These are phyloP conservation scores for Diogma glabrata DNA, from an alignment of 2,888 invertebrate genomes.

Conservation along the genomic window DNA sequence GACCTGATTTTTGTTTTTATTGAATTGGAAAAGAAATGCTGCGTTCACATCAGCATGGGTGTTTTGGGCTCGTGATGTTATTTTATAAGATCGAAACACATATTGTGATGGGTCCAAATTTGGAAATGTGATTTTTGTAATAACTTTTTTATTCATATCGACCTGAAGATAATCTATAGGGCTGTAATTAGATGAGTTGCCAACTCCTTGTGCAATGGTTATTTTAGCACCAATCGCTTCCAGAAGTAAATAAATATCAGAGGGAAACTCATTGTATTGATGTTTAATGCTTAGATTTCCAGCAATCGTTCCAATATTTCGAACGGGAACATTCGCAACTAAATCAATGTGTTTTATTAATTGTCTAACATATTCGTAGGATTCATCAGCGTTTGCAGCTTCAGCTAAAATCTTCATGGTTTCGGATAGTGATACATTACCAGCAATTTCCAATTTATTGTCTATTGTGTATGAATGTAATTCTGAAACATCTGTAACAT, in stretches of 20 bases:
- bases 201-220: conserved; percentile 22
- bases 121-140: conserved; percentile 25
- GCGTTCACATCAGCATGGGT: conserved; percentile 65
- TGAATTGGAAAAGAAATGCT: conserved; percentile 51
- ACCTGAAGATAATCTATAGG: conserved; percentile 36
- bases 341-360: conserved; percentile 30
- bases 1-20: conserved; percentile 33
- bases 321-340: conserved; percentile 59
- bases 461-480: conserved; percentile 30
- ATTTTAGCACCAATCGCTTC: conserved; percentile 33
- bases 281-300: conserved; percentile 45
- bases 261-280: conserved; percentile 41
- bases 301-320: conserved; percentile 52
- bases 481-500: conserved; percentile 44
- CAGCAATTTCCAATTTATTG: conserved; percentile 25
- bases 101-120: conserved; percentile 24
- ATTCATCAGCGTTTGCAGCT: conserved; percentile 26
- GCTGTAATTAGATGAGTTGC: not conserved
- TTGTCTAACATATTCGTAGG: conserved; percentile 47
- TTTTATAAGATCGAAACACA: conserved; percentile 44
- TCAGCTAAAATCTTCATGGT: conserved; percentile 33
- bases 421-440: conserved; percentile 26
- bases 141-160: conserved; percentile 37
- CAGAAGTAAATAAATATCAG: conserved; percentile 41
- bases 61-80: conserved; percentile 60